Evolutionary conservation across 2,113 vertebrate species (phyloP).

Genomic region (Atherinomorus stipes): DNA sequence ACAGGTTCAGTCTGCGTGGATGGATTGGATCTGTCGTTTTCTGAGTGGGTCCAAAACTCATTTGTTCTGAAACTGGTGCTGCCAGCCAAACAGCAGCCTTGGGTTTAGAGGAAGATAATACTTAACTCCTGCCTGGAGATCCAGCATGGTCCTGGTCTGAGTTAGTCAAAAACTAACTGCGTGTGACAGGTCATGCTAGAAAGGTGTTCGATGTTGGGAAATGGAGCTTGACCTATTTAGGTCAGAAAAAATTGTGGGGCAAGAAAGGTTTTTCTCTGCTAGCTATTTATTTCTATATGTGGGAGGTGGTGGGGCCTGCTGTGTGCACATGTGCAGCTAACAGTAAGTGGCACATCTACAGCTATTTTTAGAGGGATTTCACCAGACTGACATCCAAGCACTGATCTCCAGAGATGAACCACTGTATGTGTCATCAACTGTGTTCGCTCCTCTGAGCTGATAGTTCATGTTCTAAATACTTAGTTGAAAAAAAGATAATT

Average conservation of each 20-base stretch:
- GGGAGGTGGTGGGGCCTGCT: not conserved
- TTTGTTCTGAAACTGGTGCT: constrained; percentile 31
- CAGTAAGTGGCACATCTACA: not conserved
- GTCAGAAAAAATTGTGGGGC: constrained; percentile 65
- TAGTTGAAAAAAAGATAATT: not conserved
- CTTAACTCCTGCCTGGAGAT: constrained; percentile 40
- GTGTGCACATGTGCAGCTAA: constrained; percentile 10
- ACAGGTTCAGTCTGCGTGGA: too few species aligned
- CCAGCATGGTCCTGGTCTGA: constrained; percentile 42
- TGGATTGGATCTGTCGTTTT: not conserved
- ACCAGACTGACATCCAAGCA: not conserved
- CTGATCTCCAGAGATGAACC: constrained; percentile 1
- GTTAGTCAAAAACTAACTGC: constrained; percentile 61
- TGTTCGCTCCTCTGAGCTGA: not conserved
- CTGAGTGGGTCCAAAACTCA: constrained; percentile 20
- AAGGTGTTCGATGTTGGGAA: constrained; percentile 31
- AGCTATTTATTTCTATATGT: constrained; percentile 21
- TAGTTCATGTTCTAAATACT: not conserved
- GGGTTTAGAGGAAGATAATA: constrained; percentile 40
- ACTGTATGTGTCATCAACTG: not conserved
- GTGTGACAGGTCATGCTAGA: constrained; percentile 51
- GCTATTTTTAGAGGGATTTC: constrained; percentile 20
- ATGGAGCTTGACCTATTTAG: constrained; percentile 52
- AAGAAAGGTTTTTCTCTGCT: constrained; percentile 45
- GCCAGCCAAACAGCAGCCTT: constrained; percentile 19